phyloP scores from a whole-genome alignment of 1,140 invertebrate species.

The Cydia splendana region DNA sequence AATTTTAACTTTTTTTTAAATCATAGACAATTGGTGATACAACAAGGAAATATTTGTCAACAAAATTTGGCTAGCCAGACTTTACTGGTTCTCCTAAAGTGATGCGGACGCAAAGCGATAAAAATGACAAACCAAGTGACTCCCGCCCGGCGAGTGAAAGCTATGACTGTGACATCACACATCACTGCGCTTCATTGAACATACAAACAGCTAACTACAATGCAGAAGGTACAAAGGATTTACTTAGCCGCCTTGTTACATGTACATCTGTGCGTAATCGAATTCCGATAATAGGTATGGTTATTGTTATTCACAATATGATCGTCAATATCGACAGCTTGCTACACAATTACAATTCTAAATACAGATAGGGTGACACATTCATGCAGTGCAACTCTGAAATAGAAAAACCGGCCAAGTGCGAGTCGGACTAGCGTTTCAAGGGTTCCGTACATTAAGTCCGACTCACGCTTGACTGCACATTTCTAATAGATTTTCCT shows the following conservation, averaged over 20 bases:
- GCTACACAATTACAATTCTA: background rate
- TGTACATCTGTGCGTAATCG: slow-evolving; percentile 22
- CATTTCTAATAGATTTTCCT: too few species aligned
- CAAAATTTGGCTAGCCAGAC: too few species aligned
- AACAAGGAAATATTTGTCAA: too few species aligned
- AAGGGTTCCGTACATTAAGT: too few species aligned
- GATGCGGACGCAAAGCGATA: background rate
- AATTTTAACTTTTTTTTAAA: too few species aligned
- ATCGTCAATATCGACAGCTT: slow-evolving; percentile 11
- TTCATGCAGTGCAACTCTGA: background rate
- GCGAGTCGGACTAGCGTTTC: too few species aligned
- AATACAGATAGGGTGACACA: background rate
- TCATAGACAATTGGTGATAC: too few species aligned
- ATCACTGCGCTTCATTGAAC: slow-evolving; percentile 51
- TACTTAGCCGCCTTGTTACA: background rate
- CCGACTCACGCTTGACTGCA: too few species aligned
- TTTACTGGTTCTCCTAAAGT: background rate
- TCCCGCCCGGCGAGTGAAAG: slow-evolving; percentile 55
- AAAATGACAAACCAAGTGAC: slow-evolving; percentile 2
- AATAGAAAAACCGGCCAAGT: too few species aligned
- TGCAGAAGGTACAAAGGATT: background rate
- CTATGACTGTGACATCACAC: slow-evolving; percentile 59
- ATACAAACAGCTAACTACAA: slow-evolving; percentile 43
- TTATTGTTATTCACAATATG: slow-evolving; percentile 9
- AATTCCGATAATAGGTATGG: slow-evolving; percentile 16